These are phyloP conservation scores for Gymnopithys bicolor DNA, from an alignment of 2,797 vertebrate species.

Conservation along the genomic window DNA sequence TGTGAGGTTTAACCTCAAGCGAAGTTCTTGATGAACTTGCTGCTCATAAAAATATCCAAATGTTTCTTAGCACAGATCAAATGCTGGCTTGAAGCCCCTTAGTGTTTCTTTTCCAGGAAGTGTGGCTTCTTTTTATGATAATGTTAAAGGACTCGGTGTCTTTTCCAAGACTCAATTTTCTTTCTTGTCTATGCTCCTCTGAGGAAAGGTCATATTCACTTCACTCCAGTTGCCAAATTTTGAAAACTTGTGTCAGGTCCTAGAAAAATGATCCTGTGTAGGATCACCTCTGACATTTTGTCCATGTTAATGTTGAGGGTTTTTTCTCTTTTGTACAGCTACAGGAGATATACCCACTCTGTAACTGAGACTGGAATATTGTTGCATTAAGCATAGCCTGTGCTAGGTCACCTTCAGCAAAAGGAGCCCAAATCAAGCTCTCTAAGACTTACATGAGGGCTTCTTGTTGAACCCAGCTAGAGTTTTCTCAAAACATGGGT, in stretches of 20 bases:
- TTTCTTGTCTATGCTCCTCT: background rate
- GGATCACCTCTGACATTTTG: background rate
- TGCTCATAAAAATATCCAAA: conserved; percentile 69
- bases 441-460: background rate
- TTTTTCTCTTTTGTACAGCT: background rate
- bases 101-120: conserved; percentile 51
- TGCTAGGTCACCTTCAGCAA: background rate
- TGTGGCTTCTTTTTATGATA: conserved; percentile 54
- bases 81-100: conserved; percentile 45
- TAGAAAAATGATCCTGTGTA: background rate
- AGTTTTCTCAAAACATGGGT: background rate
- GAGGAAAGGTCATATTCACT: conserved; percentile 6
- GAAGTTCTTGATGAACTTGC: conserved; percentile 57
- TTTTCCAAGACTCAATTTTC: conserved; percentile 34
- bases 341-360: background rate
- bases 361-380: background rate
- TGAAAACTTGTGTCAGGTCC: background rate
- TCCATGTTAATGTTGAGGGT: background rate
- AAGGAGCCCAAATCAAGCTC: background rate
- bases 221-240: conserved; percentile 8
- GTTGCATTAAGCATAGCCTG: background rate
- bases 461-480: background rate
- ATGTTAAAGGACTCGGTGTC: background rate
- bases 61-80: conserved; percentile 59
- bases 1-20: conserved; percentile 64